These are phyloP conservation scores for Megaceryle alcyon DNA, from an alignment of 2,797 vertebrate species.

Conservation along the genomic window DNA sequence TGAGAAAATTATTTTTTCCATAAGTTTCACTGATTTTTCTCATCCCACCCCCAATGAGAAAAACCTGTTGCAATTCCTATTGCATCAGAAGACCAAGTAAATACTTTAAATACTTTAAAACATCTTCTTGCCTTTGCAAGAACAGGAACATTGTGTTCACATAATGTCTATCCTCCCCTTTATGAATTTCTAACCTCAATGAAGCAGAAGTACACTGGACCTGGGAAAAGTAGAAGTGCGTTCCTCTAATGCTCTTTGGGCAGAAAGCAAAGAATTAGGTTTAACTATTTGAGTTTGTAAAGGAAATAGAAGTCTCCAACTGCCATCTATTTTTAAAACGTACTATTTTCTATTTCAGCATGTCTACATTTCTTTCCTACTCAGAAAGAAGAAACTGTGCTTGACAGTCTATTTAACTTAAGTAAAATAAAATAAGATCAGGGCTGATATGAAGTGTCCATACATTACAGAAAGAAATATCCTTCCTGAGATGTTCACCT, in stretches of 20 bases:
- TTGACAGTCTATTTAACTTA: not conserved
- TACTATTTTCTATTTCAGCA: not conserved
- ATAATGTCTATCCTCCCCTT: not conserved
- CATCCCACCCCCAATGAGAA: rapidly evolving
- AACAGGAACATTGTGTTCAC: not conserved
- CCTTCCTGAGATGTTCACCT: not conserved
- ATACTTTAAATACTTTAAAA: not conserved
- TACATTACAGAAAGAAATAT: not conserved
- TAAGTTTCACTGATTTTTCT: not conserved
- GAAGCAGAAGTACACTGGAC: not conserved
- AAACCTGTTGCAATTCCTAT: not conserved
- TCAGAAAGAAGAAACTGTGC: not conserved
- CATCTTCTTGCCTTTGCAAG: not conserved
- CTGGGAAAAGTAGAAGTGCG: not conserved
- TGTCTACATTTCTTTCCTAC: not conserved
- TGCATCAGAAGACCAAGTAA: not conserved
- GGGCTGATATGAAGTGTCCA: not conserved
- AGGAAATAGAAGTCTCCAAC: not conserved
- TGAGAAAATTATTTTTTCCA: not conserved
- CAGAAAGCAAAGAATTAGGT: not conserved
- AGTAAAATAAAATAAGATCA: not conserved
- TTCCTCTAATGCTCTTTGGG: not conserved
- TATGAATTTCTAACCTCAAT: not conserved
- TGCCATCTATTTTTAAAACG: not conserved
- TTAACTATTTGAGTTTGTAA: not conserved